Evolutionary conservation across 2,797 vertebrate genomes (phyloP).

Genomic region (Cossypha polioptera): DNA sequence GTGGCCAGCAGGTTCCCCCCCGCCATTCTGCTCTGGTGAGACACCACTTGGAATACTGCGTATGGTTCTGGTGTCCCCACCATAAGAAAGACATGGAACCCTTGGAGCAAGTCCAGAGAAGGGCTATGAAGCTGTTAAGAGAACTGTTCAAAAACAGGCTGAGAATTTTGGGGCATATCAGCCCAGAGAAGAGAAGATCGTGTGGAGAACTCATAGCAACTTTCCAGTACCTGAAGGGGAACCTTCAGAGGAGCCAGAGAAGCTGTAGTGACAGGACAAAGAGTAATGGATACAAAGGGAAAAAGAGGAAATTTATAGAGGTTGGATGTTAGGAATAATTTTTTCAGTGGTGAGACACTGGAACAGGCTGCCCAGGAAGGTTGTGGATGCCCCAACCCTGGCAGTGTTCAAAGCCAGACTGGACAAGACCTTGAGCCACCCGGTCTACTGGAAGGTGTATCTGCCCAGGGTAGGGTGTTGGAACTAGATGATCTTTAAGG

Average conservation of each 20-base stretch:
- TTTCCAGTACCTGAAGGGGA: background rate
- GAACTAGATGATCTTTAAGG: background rate
- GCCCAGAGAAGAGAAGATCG: background rate
- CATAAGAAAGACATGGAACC: rapidly evolving
- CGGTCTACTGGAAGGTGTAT: background rate
- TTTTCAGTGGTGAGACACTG: background rate
- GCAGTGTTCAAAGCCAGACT: background rate
- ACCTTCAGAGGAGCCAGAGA: background rate
- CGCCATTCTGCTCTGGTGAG: background rate
- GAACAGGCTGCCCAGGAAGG: background rate
- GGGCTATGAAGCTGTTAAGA: background rate
- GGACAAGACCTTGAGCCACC: background rate
- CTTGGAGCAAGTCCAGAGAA: background rate
- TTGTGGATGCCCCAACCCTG: background rate
- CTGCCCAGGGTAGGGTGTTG: background rate
- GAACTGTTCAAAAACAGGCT: rapidly evolving
- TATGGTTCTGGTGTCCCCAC: rapidly evolving
- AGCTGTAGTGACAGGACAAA: background rate
- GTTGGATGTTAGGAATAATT: background rate
- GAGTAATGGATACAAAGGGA: background rate
- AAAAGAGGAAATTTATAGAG: background rate
- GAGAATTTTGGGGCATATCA: background rate
- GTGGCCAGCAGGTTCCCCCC: background rate
- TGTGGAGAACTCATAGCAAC: no score
- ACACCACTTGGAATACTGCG: rapidly evolving